These are phyloP conservation scores for Acromyrmex echinatior DNA, from an alignment of 1,140 invertebrate genomes.

Conservation along the genomic window DNA sequence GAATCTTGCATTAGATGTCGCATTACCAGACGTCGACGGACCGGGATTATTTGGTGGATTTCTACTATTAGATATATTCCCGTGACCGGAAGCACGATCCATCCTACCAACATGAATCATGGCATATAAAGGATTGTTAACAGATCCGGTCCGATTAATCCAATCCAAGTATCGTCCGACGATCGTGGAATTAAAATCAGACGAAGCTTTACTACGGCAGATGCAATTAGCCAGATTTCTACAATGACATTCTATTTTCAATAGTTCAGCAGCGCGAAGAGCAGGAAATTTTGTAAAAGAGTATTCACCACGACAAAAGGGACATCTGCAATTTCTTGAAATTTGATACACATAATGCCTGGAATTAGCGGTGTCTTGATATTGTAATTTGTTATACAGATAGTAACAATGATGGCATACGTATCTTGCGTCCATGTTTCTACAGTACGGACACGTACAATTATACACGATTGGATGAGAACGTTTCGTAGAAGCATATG, in stretches of 20 bases:
- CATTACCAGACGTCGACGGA: slow-evolving; percentile 63
- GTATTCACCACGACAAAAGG: slow-evolving; percentile 82
- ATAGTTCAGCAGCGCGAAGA: slow-evolving; percentile 74
- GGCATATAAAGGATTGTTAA: slow-evolving; percentile 83
- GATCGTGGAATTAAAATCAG: slow-evolving; percentile 79
- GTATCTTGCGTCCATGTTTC: slow-evolving; percentile 75
- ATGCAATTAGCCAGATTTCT: slow-evolving; percentile 77
- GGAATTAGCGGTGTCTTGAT: slow-evolving; percentile 76
- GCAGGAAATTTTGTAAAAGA: slow-evolving; percentile 78
- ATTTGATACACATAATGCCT: slow-evolving; percentile 84
- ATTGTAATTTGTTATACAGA: slow-evolving; percentile 79
- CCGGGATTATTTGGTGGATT: slow-evolving; percentile 57
- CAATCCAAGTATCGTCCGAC: slow-evolving; percentile 78
- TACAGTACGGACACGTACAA: slow-evolving; percentile 81
- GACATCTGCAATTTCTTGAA: slow-evolving; percentile 80
- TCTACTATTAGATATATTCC: slow-evolving; percentile 55
- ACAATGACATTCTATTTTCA: slow-evolving; percentile 80
- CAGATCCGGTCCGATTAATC: slow-evolving; percentile 76
- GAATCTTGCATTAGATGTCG: slow-evolving; percentile 38
- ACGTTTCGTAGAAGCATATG: slow-evolving; percentile 78
- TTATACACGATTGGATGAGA: slow-evolving; percentile 77
- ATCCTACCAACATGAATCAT: slow-evolving; percentile 82
- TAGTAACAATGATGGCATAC: slow-evolving; percentile 81
- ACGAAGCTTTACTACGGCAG: slow-evolving; percentile 76
- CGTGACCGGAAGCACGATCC: slow-evolving; percentile 75